Evolutionary conservation across 2,888 invertebrate genomes (phyloP).

Genomic region (Osmoderma eremita): DNA sequence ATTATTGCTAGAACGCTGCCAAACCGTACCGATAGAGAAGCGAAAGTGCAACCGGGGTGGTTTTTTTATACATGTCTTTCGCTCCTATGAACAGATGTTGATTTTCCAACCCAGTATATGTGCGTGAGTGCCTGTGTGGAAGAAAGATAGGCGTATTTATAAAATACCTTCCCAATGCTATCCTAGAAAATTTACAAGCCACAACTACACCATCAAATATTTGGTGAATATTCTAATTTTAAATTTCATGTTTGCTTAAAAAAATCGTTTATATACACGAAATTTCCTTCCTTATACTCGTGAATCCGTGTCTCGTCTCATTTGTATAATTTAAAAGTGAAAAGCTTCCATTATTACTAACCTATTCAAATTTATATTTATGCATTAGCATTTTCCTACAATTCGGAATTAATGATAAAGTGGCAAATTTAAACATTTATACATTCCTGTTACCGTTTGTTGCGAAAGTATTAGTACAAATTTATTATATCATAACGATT

Average conservation of each 20-base stretch:
- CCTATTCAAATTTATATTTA: not conserved
- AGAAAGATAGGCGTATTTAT: not conserved
- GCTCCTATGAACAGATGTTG: too few relatives aligned
- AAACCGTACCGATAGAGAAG: too few relatives aligned
- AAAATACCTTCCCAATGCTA: constrained; percentile 18
- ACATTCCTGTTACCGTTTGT: too few relatives aligned
- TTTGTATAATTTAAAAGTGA: constrained; percentile 21
- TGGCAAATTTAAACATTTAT: too few relatives aligned
- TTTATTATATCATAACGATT: too few relatives aligned
- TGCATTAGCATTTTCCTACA: constrained; percentile 6
- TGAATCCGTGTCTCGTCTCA: not conserved
- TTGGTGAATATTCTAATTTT: constrained; percentile 31
- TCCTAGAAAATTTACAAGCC: constrained; percentile 16
- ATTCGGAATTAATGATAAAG: constrained; percentile 7
- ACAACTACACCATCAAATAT: constrained; percentile 23
- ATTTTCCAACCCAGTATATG: too few relatives aligned
- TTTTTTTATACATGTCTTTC: too few relatives aligned
- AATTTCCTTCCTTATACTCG: constrained; percentile 15
- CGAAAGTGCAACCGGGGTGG: too few relatives aligned
- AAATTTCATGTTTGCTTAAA: constrained; percentile 30
- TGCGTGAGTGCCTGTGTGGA: too few relatives aligned
- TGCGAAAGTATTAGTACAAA: too few relatives aligned
- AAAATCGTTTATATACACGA: constrained; percentile 17
- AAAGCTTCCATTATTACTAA: constrained; percentile 9
- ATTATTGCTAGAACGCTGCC: too few relatives aligned